phyloP scores from a whole-genome alignment of 2,888 invertebrate genomes.

The Platycheirus albimanus region DNA sequence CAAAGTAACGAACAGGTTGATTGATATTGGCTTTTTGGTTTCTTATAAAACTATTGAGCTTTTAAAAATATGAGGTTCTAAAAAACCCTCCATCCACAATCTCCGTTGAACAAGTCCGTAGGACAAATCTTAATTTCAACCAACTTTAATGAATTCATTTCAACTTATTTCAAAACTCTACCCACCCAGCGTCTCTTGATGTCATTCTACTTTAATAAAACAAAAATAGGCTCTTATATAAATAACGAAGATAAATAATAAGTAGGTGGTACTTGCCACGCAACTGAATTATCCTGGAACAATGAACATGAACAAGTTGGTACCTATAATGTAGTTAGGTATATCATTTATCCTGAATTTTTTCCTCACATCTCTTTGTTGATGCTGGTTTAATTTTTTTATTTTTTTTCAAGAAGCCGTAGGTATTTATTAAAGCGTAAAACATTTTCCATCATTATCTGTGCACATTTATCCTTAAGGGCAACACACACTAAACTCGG shows the following conservation, averaged over 20 bases:
- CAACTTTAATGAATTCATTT: too few species aligned
- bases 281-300: constrained; percentile 59
- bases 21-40: too few species aligned
- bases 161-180: too few species aligned
- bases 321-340: not conserved
- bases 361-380: constrained; percentile 4
- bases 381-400: not conserved
- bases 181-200: too few species aligned
- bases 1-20: too few species aligned
- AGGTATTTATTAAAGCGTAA: constrained; percentile 66
- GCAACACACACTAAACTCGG: constrained; percentile 36
- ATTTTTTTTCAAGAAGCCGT: constrained; percentile 49
- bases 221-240: too few species aligned
- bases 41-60: too few species aligned
- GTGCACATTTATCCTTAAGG: constrained; percentile 66
- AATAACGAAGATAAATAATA: constrained; percentile 57
- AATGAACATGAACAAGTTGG: constrained; percentile 16
- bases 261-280: constrained; percentile 54
- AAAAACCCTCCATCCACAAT: too few species aligned
- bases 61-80: too few species aligned
- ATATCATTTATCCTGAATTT: constrained; percentile 16
- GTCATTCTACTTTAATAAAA: too few species aligned
- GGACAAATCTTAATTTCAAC: too few species aligned
- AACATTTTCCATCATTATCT: constrained; percentile 68
- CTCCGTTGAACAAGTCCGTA: too few species aligned